A percentile compares a stretch with the other conserved stretches of the same genome.
Conservation (phyloP, 2,113 vertebrate species). For the Saguinus imperator region DNA sequence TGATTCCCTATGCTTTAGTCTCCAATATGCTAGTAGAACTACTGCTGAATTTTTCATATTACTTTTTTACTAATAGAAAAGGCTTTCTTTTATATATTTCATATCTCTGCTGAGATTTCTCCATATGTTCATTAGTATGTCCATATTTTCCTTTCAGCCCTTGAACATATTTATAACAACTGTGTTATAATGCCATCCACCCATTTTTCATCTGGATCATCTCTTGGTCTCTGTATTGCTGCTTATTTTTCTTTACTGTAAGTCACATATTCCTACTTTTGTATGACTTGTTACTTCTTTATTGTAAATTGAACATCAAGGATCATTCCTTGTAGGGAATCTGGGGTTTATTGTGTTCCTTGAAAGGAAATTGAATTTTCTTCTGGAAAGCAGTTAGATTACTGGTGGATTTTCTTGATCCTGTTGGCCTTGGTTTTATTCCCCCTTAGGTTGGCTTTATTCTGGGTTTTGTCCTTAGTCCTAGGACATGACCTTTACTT, state of each 20-base stretch:
- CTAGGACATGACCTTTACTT: not conserved
- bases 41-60: not conserved
- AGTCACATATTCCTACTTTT: not conserved
- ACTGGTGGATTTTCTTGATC: not conserved
- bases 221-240: not conserved
- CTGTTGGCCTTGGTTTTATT: not conserved
- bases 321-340: not conserved
- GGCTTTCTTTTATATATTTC: not conserved
- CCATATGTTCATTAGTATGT: conserved; percentile 37
- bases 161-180: conserved; percentile 32
- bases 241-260: not conserved
- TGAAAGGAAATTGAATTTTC: not conserved
- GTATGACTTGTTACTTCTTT: not conserved
- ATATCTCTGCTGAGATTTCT: not conserved
- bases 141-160: not conserved
- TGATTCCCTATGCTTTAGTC: not conserved
- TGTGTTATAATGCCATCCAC: not conserved
- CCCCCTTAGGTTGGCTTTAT: not conserved
- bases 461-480: not conserved
- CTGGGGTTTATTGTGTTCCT: not conserved
- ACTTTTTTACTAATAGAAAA: conserved; percentile 4
- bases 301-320: not conserved
- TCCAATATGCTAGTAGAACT: not conserved
- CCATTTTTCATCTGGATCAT: not conserved
- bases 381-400: not conserved